Evolutionary conservation across 2,113 vertebrate genomes (phyloP).

Genomic region (Ophthalmolycus amberensis): DNA sequence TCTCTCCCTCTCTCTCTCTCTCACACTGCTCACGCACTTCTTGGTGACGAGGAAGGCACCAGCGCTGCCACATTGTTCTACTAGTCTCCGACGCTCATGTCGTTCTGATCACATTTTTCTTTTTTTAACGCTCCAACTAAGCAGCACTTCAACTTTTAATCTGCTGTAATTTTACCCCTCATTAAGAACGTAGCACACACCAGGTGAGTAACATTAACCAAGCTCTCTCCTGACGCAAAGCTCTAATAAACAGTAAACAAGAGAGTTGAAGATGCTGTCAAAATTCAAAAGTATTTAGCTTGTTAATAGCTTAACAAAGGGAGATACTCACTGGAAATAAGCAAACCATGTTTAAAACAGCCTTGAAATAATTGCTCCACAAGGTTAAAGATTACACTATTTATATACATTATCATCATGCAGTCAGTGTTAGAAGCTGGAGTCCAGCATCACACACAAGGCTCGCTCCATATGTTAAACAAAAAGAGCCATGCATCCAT

Average conservation of each 20-base stretch:
- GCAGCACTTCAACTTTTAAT: constrained; percentile 6
- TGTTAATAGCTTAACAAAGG: background rate
- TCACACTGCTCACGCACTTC: constrained; percentile 25
- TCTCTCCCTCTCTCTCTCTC: no score
- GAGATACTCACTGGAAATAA: constrained; percentile 18
- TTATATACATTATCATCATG: constrained; percentile 24
- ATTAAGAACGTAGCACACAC: background rate
- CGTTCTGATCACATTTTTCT: constrained; percentile 1
- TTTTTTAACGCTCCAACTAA: constrained; percentile 16
- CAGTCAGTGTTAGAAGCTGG: constrained; percentile 10
- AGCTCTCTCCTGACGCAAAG: background rate
- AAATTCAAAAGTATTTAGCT: background rate
- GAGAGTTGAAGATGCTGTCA: background rate
- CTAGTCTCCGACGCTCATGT: background rate
- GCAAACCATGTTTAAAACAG: constrained; percentile 9
- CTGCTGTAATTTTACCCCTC: constrained; percentile 21
- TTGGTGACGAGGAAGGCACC: background rate
- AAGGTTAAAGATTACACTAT: constrained; percentile 36
- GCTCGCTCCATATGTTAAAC: constrained; percentile 65
- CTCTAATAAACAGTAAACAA: constrained; percentile 17
- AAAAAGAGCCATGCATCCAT: constrained; percentile 67
- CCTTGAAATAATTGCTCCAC: constrained; percentile 4
- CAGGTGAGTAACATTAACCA: background rate
- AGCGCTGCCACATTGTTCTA: constrained; percentile 13
- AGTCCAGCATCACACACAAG: constrained; percentile 35